Evolutionary conservation across 2,797 vertebrate species (phyloP).

Genomic region (Propithecus deckenii): DNA sequence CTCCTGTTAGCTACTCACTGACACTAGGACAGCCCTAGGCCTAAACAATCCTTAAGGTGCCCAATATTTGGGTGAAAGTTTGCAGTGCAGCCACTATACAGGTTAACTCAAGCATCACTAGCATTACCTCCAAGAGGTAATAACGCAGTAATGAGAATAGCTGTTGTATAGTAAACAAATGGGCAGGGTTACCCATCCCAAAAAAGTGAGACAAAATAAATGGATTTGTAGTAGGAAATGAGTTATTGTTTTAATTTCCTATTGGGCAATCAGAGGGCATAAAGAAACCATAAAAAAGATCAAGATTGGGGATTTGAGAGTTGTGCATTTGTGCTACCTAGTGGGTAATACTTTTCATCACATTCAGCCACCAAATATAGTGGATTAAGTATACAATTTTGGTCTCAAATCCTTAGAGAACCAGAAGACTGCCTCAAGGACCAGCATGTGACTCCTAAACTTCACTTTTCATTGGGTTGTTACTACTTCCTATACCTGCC

Average conservation of each 20-base stretch:
- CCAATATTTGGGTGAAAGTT: not conserved
- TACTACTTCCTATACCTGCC: not conserved
- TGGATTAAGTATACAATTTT: not conserved
- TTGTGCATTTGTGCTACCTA: not conserved
- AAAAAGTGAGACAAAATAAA: not conserved
- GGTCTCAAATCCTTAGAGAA: not conserved
- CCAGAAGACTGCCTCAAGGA: not conserved
- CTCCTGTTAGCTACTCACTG: not conserved
- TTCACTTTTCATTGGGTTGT: not conserved
- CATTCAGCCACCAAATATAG: not conserved
- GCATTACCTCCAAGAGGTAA: not conserved
- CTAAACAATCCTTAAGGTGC: not conserved
- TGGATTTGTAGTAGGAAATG: not conserved
- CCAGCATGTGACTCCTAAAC: not conserved
- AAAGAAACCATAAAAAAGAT: not conserved
- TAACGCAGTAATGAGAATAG: not conserved
- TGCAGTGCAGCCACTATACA: not conserved
- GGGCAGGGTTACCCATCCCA: not conserved
- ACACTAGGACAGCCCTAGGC: not conserved
- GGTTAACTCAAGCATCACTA: not conserved
- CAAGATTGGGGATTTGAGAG: not conserved
- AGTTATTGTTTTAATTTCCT: not conserved
- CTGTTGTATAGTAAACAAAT: not conserved
- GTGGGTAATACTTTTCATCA: not conserved
- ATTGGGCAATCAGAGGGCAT: not conserved